phyloP scores from a whole-genome alignment of 2,113 vertebrate species.

The Stegostoma tigrinum region DNA sequence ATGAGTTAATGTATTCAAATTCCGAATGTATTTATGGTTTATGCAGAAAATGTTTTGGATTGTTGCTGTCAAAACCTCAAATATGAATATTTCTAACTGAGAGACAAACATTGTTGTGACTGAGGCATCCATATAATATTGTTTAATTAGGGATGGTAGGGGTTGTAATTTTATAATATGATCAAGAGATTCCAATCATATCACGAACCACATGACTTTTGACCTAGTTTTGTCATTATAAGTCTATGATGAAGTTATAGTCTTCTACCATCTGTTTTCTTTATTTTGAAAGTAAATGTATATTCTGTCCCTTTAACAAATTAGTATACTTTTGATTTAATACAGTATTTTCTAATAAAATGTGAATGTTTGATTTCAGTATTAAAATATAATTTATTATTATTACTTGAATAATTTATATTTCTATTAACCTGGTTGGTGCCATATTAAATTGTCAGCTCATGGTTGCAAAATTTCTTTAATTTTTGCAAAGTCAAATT shows the following conservation, averaged over 20 bases:
- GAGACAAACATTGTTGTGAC: background rate
- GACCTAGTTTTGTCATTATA: background rate
- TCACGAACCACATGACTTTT: background rate
- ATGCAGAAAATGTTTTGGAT: background rate
- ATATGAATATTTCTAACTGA: background rate
- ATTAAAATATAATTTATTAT: background rate
- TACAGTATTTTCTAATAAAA: slow-evolving; percentile 14
- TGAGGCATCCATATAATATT: background rate
- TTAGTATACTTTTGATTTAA: background rate
- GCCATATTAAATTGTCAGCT: background rate
- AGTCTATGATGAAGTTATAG: background rate
- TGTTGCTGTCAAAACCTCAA: background rate
- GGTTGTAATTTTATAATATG: background rate
- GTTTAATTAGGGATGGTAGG: background rate
- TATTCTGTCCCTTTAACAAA: background rate
- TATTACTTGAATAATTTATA: background rate
- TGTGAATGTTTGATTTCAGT: slow-evolving; percentile 10
- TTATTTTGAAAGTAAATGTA: background rate
- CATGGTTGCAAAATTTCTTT: background rate
- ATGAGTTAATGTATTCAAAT: background rate
- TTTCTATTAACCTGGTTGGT: background rate
- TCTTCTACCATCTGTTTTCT: slow-evolving; percentile 10
- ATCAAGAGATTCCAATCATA: background rate
- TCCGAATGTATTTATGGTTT: background rate
- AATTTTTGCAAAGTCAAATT: background rate